Percentiles rank a stretch among this genome's conserved stretches.
Evolutionary conservation across 1,140 invertebrate species (phyloP).

Genomic region (Atta cephalotes): DNA sequence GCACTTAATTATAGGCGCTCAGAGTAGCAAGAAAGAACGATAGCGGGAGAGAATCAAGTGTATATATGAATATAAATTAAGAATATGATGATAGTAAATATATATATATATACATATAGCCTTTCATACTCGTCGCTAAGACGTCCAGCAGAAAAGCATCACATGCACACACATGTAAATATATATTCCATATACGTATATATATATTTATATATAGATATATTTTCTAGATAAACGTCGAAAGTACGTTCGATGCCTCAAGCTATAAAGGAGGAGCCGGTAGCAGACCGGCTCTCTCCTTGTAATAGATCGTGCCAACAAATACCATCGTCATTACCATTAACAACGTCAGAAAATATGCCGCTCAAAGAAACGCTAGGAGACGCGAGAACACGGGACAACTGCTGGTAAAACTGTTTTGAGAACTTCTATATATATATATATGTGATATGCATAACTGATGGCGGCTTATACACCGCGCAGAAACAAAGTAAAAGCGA

Average conservation of each 20-base stretch:
- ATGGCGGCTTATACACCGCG: slow-evolving; percentile 62
- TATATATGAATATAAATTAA: slow-evolving; percentile 68
- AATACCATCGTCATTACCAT: slow-evolving; percentile 75
- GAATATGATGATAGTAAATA: slow-evolving; percentile 55
- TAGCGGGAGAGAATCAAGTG: slow-evolving; percentile 49
- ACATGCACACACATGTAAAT: slow-evolving; percentile 67
- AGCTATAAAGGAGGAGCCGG: slow-evolving; percentile 77
- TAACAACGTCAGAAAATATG: slow-evolving; percentile 70
- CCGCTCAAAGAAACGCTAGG: slow-evolving; percentile 64
- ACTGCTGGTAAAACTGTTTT: slow-evolving; percentile 60
- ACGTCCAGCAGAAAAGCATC: slow-evolving; percentile 69
- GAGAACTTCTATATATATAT: slow-evolving; percentile 66
- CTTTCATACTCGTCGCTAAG: slow-evolving; percentile 66
- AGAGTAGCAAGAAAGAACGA: slow-evolving; percentile 74
- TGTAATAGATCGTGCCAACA: slow-evolving; percentile 81
- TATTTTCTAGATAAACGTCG: slow-evolving; percentile 61
- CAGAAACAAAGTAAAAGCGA: slow-evolving; percentile 68
- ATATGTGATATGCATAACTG: slow-evolving; percentile 69
- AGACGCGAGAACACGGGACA: slow-evolving; percentile 57
- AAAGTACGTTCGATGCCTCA: slow-evolving; percentile 81
- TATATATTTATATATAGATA: slow-evolving; percentile 56
- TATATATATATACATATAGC: slow-evolving; percentile 70
- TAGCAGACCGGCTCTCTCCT: slow-evolving; percentile 65
- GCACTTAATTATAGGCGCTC: slow-evolving; percentile 77
- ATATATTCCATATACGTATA: slow-evolving; percentile 59